phyloP scores from a whole-genome alignment of 92 coral and sea anemone species.

The Chrysogorgia sp. region DNA sequence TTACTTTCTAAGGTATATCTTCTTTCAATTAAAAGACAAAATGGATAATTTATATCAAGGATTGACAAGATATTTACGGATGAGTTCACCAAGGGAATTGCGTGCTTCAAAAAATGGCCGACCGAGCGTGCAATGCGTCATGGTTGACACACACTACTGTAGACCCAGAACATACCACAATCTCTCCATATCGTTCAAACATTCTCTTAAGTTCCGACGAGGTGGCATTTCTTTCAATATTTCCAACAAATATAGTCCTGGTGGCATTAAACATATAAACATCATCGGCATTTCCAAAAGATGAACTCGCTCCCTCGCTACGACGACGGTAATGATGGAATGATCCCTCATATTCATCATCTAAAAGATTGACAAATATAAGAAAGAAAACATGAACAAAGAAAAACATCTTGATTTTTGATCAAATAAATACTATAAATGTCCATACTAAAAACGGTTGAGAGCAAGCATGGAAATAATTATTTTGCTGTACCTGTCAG shows the following conservation, averaged over 20 bases:
- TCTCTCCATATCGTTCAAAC: slow-evolving; percentile 95
- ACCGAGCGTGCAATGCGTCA: too few relatives aligned
- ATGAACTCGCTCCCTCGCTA: slow-evolving; percentile 51
- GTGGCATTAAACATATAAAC: slow-evolving; percentile 90
- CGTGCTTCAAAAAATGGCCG: too few relatives aligned
- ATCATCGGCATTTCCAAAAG: slow-evolving; percentile 58
- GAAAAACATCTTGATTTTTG: neutral
- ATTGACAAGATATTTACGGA: too few relatives aligned
- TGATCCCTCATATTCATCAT: slow-evolving; percentile 73
- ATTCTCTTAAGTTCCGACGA: slow-evolving; percentile 85
- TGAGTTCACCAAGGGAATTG: too few relatives aligned
- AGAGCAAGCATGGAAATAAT: too few relatives aligned
- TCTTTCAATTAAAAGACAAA: too few relatives aligned
- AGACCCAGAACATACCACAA: slow-evolving; percentile 67
- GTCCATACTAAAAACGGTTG: too few relatives aligned
- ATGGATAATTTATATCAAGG: too few relatives aligned
- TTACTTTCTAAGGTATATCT: too few relatives aligned
- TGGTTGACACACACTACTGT: neutral
- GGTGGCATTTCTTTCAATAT: slow-evolving; percentile 89
- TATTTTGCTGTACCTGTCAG: too few relatives aligned
- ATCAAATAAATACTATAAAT: too few relatives aligned
- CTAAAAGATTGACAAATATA: slow-evolving; percentile 27
- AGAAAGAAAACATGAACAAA: neutral
- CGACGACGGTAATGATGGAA: slow-evolving; percentile 79
- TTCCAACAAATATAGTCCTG: slow-evolving; percentile 95